phyloP scores from a whole-genome alignment of 64 coral and sea anemone genomes.

The Pachyseris speciosa region DNA sequence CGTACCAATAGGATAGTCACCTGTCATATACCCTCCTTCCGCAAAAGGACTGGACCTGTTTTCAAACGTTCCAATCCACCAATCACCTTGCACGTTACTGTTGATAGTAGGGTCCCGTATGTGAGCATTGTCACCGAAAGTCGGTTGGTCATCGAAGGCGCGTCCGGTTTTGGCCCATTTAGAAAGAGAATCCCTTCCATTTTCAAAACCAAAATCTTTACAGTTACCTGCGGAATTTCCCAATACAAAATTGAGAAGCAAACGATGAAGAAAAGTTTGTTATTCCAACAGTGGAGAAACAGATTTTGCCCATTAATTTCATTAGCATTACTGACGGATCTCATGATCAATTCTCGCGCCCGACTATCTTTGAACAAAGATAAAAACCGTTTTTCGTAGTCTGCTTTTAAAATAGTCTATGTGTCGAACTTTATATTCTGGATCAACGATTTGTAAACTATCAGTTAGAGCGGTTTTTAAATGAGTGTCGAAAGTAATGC shows the following conservation, averaged over 20 bases:
- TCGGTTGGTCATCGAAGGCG: constrained; percentile 59
- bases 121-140: constrained; percentile 43
- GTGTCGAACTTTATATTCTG: too few species aligned
- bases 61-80: constrained; percentile 71
- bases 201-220: constrained; percentile 40
- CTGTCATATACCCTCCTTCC: constrained; percentile 38
- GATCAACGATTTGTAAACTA: too few species aligned
- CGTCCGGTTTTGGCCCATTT: constrained; percentile 60
- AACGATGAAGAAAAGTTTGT: too few species aligned
- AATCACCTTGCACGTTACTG: constrained; percentile 64
- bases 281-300: too few species aligned
- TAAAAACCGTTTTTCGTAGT: too few species aligned
- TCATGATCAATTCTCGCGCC: too few species aligned
- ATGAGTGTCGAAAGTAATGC: too few species aligned
- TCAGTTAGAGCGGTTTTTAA: too few species aligned
- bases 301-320: too few species aligned
- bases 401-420: too few species aligned
- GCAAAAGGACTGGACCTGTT: constrained; percentile 38
- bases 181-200: constrained; percentile 13
- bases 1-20: constrained; percentile 59
- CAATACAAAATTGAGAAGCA: not conserved
- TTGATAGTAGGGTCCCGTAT: constrained; percentile 12
- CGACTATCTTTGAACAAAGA: too few species aligned
- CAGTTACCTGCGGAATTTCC: not conserved
- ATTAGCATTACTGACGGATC: too few species aligned